Conservation (phyloP, 2,797 vertebrate genomes). For the Paguma larvata region DNA sequence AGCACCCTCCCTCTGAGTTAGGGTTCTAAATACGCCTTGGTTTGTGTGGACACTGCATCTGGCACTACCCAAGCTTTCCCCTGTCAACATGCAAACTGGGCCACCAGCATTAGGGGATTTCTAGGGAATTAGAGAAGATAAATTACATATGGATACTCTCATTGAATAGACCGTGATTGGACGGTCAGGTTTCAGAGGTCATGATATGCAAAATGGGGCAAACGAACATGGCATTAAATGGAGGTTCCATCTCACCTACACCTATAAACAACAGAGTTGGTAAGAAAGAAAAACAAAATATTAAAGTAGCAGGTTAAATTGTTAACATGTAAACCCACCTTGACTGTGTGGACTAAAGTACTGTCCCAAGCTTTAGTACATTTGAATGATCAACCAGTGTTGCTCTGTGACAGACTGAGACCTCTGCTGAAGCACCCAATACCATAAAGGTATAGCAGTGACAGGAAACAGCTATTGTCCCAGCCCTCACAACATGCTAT, state of each 20-base stretch:
- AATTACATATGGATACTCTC: no score
- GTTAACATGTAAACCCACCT: neutral
- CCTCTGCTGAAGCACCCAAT: neutral
- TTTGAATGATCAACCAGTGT: neutral
- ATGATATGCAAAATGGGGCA: neutral
- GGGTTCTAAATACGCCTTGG: no score
- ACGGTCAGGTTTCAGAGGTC: neutral
- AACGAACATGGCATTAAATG: neutral
- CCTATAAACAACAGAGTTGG: neutral
- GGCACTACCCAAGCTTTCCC: neutral
- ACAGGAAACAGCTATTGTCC: neutral
- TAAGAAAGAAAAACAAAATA: neutral
- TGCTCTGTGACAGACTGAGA: neutral
- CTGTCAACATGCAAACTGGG: neutral
- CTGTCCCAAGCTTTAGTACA: neutral
- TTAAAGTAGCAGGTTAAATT: neutral
- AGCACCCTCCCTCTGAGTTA: neutral
- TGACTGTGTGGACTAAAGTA: neutral
- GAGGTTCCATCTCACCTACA: neutral
- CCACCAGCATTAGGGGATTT: neutral
- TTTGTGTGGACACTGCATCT: neutral
- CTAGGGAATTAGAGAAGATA: neutral
- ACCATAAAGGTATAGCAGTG: neutral
- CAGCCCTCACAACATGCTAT: neutral
- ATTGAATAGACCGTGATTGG: neutral